A percentile compares a stretch with the other conserved stretches of the same genome.
These are phyloP conservation scores for Notarius lentiginosus DNA, from an alignment of 2,113 vertebrate species.

Conservation along the genomic window DNA sequence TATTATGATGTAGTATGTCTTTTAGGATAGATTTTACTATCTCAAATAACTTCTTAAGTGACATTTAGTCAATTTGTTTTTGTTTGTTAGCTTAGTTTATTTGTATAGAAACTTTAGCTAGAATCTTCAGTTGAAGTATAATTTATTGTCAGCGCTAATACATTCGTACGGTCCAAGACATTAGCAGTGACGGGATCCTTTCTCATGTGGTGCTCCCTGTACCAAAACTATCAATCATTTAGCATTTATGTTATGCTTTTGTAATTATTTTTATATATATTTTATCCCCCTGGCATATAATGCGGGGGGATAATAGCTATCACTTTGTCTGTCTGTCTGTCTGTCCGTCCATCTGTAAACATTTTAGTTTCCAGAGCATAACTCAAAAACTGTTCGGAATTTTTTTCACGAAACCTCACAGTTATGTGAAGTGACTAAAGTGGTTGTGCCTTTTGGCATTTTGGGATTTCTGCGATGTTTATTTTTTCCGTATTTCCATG, in stretches of 20 bases:
- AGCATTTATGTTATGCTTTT: neutral
- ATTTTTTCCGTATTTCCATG: too few relatives aligned
- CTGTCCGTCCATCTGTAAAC: too few relatives aligned
- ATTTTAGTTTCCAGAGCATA: too few relatives aligned
- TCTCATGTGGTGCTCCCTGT: neutral
- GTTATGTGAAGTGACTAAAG: too few relatives aligned
- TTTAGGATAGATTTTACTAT: neutral
- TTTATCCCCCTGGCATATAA: too few relatives aligned
- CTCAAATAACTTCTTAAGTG: neutral
- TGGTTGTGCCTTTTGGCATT: neutral
- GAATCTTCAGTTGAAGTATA: neutral
- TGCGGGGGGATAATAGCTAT: too few relatives aligned
- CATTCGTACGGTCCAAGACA: neutral
- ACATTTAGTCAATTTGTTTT: neutral
- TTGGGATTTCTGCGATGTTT: too few relatives aligned
- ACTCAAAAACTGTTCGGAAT: too few relatives aligned
- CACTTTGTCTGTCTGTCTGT: too few relatives aligned
- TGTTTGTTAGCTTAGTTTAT: neutral
- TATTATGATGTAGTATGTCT: neutral
- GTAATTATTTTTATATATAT: neutral
- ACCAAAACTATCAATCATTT: neutral
- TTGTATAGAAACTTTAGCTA: neutral
- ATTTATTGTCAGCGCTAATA: neutral
- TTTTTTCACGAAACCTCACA: too few relatives aligned
- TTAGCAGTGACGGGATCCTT: neutral